phyloP scores from a whole-genome alignment of 1,140 invertebrate genomes.

The Chrysopa pallens region DNA sequence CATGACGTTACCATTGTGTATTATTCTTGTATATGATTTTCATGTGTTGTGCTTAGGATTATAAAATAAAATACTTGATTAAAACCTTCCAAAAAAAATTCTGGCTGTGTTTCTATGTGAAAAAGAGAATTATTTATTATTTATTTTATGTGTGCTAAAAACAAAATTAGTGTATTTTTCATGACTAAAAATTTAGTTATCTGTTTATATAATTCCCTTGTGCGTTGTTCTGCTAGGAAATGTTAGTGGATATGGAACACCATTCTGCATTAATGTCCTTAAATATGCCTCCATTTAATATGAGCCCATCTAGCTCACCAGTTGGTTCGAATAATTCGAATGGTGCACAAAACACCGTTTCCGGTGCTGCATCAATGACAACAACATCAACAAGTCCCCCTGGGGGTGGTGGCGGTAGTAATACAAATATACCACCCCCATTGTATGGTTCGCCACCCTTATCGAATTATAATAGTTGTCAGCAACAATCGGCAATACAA shows the following conservation, averaged over 20 bases:
- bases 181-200: too few relatives aligned
- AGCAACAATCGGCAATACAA: slow-evolving; percentile 24
- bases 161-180: too few relatives aligned
- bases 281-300: slow-evolving; percentile 61
- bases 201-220: background rate
- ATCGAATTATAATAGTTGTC: slow-evolving; percentile 6
- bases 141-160: too few relatives aligned
- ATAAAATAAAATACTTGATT: too few relatives aligned
- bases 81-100: too few relatives aligned
- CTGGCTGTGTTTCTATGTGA: too few relatives aligned
- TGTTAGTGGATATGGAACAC: slow-evolving; percentile 65
- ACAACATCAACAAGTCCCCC: slow-evolving; percentile 23
- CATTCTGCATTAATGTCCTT: slow-evolving; percentile 62
- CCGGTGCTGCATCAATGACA: slow-evolving; percentile 18
- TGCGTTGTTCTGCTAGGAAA: slow-evolving; percentile 22
- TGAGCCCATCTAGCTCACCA: slow-evolving; percentile 47
- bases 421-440: slow-evolving; percentile 18
- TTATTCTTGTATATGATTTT: too few relatives aligned
- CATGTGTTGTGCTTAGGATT: too few relatives aligned
- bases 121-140: too few relatives aligned
- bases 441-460: slow-evolving; percentile 35
- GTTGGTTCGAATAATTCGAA: slow-evolving; percentile 9
- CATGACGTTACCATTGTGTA: too few relatives aligned
- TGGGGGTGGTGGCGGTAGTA: slow-evolving; percentile 9
- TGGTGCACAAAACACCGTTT: slow-evolving; percentile 7